Evolutionary conservation across 2,888 invertebrate genomes (phyloP), one percentile per base, ranked within the genome.

Genomic region (Hydroisotoma schaefferi): DNA sequence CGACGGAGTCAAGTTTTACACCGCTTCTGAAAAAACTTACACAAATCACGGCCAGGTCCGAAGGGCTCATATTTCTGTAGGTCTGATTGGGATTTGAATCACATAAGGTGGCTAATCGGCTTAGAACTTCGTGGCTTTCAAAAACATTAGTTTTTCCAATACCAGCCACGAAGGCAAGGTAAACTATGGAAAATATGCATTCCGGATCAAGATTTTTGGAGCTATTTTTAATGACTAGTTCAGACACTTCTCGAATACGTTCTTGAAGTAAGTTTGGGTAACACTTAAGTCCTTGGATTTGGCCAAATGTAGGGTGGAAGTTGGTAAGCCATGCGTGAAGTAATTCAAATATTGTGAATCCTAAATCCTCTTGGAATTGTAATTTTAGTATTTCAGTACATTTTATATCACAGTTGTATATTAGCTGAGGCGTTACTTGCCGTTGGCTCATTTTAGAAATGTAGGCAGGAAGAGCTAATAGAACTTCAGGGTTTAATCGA

Each of bases 101-200:
- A 28, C 59, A 59, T 12, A 55, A 55, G 10, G 22, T 43, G 4
- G 40, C 43, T 10, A 55, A 6, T 29, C 55, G 43, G 27, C n/a
- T 49, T 25, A 59, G 15, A 28, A 55, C 43, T 55, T 59, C 55
- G 23, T 55, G 55, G 25, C 59, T 43, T 40, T 49, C 33, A 25
- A 59, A 48, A 5, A 40, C 15, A 2, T 47, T 55, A 29, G 29
- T 59, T 52, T 59, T 59, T 4, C 59, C 59, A 6, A 59, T 48
- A 10, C 48, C 55, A n/a, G 55, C 55, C 18, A 55, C 40, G 38
- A 55, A 59, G 28, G 25, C 33, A 6, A 59, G 33, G 25, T 59
- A 55, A 29, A 55, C 44, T 29, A 59, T 12, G n/a, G 40, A 10
- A 27, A 25, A 28, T 18, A 18, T 46, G 43, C n/a, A 6, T 18